phyloP scores from a whole-genome alignment of 2,888 invertebrate species.

The Bursaphelenchus okinawaensis region DNA sequence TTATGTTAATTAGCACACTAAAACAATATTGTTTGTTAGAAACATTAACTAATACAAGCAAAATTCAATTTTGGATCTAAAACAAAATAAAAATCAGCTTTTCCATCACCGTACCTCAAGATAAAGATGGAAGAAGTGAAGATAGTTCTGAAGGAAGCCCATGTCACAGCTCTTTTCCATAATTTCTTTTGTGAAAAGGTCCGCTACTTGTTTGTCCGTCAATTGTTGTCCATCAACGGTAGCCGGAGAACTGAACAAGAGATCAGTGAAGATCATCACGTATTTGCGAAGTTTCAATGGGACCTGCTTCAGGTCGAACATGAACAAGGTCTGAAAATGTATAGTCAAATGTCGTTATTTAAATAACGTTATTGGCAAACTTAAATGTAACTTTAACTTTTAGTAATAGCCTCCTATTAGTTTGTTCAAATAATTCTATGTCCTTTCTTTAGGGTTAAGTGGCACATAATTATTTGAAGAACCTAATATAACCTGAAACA shows the following conservation, averaged over 20 bases:
- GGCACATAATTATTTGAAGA: background rate
- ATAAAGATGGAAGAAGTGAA: constrained; percentile 37
- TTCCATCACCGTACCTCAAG: constrained; percentile 33
- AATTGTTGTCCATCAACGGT: constrained; percentile 47
- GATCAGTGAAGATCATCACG: constrained; percentile 71
- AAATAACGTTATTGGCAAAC: no score
- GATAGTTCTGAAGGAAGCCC: constrained; percentile 40
- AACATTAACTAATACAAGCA: background rate
- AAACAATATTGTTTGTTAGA: no score
- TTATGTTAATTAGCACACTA: no score
- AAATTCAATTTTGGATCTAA: background rate
- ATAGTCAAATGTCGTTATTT: no score
- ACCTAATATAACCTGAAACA: no score
- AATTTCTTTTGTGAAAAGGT: constrained; percentile 64
- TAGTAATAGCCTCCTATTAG: no score
- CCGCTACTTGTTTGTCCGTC: constrained; percentile 72
- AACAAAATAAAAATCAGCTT: background rate
- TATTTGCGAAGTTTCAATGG: constrained; percentile 40
- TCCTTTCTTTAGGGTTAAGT: background rate
- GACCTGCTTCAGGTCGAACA: constrained; percentile 39
- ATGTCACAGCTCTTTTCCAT: constrained; percentile 42
- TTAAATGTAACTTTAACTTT: no score
- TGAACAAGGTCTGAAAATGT: constrained; percentile 60
- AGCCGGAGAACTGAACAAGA: constrained; percentile 71
- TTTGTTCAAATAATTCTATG: no score